These are phyloP conservation scores for Pogonocichla stellata DNA, from an alignment of 2,113 vertebrate species.

Conservation along the genomic window DNA sequence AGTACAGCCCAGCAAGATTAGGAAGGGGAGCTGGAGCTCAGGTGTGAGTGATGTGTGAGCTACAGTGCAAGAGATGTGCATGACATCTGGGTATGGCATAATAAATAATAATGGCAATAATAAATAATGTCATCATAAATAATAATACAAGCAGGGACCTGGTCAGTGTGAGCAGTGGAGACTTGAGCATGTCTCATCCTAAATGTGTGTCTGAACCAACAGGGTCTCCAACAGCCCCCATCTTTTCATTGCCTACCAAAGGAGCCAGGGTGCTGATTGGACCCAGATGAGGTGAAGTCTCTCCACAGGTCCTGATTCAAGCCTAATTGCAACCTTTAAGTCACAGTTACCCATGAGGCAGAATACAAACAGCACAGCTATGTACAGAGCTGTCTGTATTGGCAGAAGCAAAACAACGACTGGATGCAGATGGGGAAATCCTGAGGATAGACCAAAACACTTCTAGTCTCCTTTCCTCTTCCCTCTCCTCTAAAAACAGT, in stretches of 20 bases:
- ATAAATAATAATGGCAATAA: background rate
- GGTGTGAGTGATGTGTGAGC: background rate
- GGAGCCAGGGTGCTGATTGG: background rate
- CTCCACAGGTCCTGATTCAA: background rate
- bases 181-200: background rate
- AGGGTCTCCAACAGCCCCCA: fast-evolving
- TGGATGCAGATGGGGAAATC: background rate
- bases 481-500: background rate
- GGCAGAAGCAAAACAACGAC: fast-evolving
- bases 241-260: background rate
- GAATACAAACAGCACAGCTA: background rate
- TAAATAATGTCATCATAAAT: background rate
- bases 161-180: fast-evolving
- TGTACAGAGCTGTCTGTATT: background rate
- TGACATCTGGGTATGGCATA: background rate
- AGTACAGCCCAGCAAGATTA: background rate
- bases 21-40: background rate
- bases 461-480: background rate
- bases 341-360: background rate
- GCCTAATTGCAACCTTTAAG: background rate
- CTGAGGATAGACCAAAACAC: background rate
- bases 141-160: background rate
- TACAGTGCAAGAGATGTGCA: fast-evolving
- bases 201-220: background rate
- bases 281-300: fast-evolving